Evolutionary conservation across 2,888 invertebrate species (phyloP), one percentile per base, ranked within the genome.

Genomic region (Agrenia bidenticulata): DNA sequence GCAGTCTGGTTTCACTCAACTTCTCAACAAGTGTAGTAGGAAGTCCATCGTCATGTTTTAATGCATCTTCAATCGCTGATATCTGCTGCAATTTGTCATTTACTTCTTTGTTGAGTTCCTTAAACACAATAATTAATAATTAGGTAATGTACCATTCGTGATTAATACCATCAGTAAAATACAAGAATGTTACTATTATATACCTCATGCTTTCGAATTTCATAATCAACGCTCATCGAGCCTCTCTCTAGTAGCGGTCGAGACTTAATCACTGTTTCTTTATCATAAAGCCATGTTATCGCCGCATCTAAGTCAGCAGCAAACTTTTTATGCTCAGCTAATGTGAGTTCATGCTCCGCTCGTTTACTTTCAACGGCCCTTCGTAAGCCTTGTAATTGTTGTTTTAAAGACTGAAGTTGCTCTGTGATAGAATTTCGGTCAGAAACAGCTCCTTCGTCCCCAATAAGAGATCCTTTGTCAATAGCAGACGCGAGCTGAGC

Each of bases 391-490:
- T 89, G 85, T 17, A 94, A 81, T 73, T 93, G 90, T 78, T 92
- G 91, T 79, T 92, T 94, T 21, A 95, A 79, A 0, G 89, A 88
- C 77, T 94, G 93, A 23, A 95, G 79, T 76, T 94, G 89, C 78
- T 93, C 92, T 1, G 92, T 92, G 5, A 95, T 88, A 74, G 88
- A 88, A 77, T 94, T 94, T 76, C 90, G 85, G 77, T 94, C 94
- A 19, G 89, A 88, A 0, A 90, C 88, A 1, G 91, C 89, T 49
- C 94, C 93, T 81, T 95, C 94, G 0, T 89, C 88, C 0, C 92
- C 92, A 37, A 96, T 94, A 79, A 93, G 92, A 78, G 92, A 91
- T 0, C 94, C 95, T 79, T 94, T 94, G 78, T 95, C 95, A 15
- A 88, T 88, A 0, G 94, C 93, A 4, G 90, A 87, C 0, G 92